Base-by-base conservation (phyloP, 2,888 invertebrate species). In the Rhyacophila evoluta region DNA sequence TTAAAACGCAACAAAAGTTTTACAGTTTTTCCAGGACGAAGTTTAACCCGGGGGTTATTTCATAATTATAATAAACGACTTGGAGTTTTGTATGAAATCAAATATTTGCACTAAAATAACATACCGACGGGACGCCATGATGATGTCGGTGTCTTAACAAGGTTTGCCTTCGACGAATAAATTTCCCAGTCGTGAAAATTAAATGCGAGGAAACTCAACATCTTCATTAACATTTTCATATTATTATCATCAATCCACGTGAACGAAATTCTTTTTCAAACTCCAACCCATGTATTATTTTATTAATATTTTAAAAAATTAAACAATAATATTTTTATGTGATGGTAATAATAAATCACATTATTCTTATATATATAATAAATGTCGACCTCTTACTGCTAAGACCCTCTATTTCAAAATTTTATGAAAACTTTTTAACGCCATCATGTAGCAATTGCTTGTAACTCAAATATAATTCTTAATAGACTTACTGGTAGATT, bases 21-120 rank as follows among this genome's bases (percentile, higher is more conserved):
- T 19, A 8, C 55, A 6, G 55, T 15, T 15, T 55, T 55, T 55
- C 19, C 55, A 19, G 6, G 41, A 8, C 15, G 55, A 55, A 19
- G 55, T 55, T 55, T 19, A 55, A 25, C 55, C 25, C 55, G 55
- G 55, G 55, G 19, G 19, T 55, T 55, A 19, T 55, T 55, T 55
- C 55, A 77, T 79, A 80, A 81, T 79, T 81, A 81, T 75, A 78
- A 81, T 80, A 81, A 81, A 81, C 81, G 81, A 81, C 79, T 81
- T 78, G 36, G 75, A 81, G 79, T 79, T 81, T 81, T 81, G 75
- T 79, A 77, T 75, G 76, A 73, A 80, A 81, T 78, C 79, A 81
- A 81, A 81, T 81, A 81, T 81, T 81, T 81, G 81, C 79, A 75
- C 78, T 80, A 79, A 78, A 81, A 81, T 78, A 79, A 81, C 78